These are phyloP conservation scores for Abscondita cerata DNA, from an alignment of 2,888 invertebrate species.

Conservation along the genomic window DNA sequence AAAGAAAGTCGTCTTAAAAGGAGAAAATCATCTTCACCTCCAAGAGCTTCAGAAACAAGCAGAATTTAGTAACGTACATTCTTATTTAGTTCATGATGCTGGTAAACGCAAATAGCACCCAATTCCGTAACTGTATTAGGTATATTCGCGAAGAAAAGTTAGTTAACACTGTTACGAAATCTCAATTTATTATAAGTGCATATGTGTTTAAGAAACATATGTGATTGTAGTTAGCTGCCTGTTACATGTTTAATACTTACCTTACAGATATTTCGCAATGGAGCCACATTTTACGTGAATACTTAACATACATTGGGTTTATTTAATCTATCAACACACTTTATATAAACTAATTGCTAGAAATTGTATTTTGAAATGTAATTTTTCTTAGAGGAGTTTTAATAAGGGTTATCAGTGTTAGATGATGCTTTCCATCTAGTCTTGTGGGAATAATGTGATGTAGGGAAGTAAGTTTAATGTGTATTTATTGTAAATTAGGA, in stretches of 20 bases:
- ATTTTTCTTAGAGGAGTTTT: too few relatives aligned
- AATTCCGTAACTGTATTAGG: slow-evolving; percentile 61
- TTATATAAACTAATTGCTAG: too few relatives aligned
- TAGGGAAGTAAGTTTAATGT: too few relatives aligned
- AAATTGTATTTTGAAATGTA: neutral
- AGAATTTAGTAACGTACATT: slow-evolving; percentile 48
- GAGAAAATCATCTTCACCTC: slow-evolving; percentile 54
- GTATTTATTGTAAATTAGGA: too few relatives aligned
- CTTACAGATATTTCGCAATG: too few relatives aligned
- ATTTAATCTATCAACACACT: too few relatives aligned
- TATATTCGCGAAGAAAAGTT: slow-evolving; percentile 58
- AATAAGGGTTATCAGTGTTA: neutral
- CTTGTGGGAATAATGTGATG: neutral
- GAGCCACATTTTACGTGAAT: too few relatives aligned
- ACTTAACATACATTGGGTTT: too few relatives aligned
- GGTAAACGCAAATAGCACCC: slow-evolving; percentile 58
- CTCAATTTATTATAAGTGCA: slow-evolving; percentile 35
- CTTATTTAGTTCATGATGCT: slow-evolving; percentile 54
- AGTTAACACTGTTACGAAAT: slow-evolving; percentile 57
- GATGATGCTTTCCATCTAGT: slow-evolving; percentile 2
- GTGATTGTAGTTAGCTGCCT: slow-evolving; percentile 10
- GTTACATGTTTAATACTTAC: slow-evolving; percentile 1
- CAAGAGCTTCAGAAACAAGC: slow-evolving; percentile 54
- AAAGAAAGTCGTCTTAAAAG: slow-evolving; percentile 59
- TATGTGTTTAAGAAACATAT: neutral